Evolutionary conservation across 1,140 invertebrate genomes (phyloP).

Genomic region (Lepidurus apus): DNA sequence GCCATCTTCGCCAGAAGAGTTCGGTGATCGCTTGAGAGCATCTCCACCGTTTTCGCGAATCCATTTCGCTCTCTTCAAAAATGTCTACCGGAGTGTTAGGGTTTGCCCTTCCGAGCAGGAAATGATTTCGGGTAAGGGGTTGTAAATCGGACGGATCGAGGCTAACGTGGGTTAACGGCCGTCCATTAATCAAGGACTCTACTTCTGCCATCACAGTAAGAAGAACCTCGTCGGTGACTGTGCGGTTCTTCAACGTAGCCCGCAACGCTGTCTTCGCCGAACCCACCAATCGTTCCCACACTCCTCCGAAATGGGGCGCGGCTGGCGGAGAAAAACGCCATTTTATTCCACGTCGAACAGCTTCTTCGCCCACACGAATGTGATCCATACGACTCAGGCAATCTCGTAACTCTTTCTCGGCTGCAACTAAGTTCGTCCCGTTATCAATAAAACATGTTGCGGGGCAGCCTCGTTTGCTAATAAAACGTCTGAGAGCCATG

Average conservation of each 20-base stretch:
- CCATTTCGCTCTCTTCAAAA: too few species aligned
- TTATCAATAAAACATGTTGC: constrained; percentile 41
- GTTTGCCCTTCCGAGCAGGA: background rate
- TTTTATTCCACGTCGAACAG: constrained; percentile 20
- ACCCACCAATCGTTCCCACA: constrained; percentile 35
- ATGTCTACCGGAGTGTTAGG: too few species aligned
- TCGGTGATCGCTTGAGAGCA: too few species aligned
- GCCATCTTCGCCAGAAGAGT: too few species aligned
- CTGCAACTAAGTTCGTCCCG: constrained; percentile 46
- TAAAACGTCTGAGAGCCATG: constrained; percentile 43
- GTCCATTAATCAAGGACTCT: constrained; percentile 31
- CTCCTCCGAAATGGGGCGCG: constrained; percentile 28
- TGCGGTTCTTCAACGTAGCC: constrained; percentile 30
- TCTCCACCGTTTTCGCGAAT: too few species aligned
- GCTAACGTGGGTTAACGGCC: constrained; percentile 32
- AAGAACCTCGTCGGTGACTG: constrained; percentile 33
- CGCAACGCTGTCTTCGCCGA: constrained; percentile 29
- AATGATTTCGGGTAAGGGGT: constrained; percentile 35
- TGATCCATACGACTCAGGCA: too few species aligned
- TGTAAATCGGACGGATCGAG: constrained; percentile 32
- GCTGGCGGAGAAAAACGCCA: constrained; percentile 34
- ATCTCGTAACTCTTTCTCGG: constrained; percentile 39
- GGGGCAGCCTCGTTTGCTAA: constrained; percentile 41
- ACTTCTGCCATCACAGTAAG: constrained; percentile 33
- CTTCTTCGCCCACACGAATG: background rate